A percentile compares a stretch with the other conserved stretches of the same genome.
phyloP scores from a whole-genome alignment of 2,888 invertebrate species.

The Ichneumoninae sp. region DNA sequence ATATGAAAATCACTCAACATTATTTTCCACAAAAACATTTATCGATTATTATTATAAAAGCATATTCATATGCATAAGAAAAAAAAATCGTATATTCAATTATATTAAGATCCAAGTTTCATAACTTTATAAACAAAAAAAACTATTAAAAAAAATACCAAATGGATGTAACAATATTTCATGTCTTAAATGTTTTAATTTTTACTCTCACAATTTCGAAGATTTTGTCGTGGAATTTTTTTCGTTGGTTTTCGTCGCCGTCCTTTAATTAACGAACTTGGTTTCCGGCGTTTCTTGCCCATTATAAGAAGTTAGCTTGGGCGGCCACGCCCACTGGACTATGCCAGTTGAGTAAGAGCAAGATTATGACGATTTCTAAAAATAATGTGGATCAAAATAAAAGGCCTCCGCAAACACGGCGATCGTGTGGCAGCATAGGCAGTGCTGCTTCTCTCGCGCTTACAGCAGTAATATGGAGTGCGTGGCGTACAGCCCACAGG shows the following conservation, averaged over 20 bases:
- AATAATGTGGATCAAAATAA: slow-evolving; percentile 66
- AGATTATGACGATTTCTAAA: slow-evolving; percentile 66
- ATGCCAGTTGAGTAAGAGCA: slow-evolving; percentile 25
- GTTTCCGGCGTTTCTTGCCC: background rate
- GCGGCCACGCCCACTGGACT: slow-evolving; percentile 28
- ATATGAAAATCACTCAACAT: too few species aligned
- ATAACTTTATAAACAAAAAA: too few species aligned
- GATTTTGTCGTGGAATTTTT: background rate
- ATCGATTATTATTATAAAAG: too few species aligned
- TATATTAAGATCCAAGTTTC: too few species aligned
- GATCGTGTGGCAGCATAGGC: slow-evolving; percentile 18
- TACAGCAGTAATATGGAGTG: slow-evolving; percentile 3
- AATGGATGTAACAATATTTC: too few species aligned
- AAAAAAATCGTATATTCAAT: too few species aligned
- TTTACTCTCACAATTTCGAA: too few species aligned
- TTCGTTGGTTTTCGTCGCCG: background rate
- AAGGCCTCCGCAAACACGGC: slow-evolving; percentile 48
- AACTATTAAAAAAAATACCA: too few species aligned
- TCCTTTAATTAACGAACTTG: background rate
- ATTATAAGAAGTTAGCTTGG: background rate
- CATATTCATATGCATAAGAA: too few species aligned
- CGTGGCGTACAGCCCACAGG: slow-evolving; percentile 19
- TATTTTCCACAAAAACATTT: too few species aligned
- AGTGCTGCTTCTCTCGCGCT: slow-evolving; percentile 1
- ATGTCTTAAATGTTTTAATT: too few species aligned